Evolutionary conservation across 2,888 invertebrate genomes (phyloP), one percentile per base, ranked within the genome.

Genomic region (Aphodius granarius): DNA sequence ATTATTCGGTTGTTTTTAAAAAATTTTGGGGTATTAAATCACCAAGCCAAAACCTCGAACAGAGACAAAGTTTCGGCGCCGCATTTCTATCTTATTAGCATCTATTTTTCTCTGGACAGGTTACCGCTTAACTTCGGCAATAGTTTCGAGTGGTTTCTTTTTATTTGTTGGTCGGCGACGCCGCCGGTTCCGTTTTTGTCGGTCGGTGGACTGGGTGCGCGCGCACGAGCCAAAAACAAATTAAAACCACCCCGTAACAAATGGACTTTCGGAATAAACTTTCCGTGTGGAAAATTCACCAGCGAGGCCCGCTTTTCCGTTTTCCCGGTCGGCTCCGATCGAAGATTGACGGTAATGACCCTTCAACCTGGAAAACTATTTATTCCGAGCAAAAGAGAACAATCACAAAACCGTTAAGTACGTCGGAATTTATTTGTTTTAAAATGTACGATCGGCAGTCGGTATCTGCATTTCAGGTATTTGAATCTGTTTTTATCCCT

Each of bases 241-340:
- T 68, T 68, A 68, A 68, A 68, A 68, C 68, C 68, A 21, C 21
- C 43, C 68, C 68, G 68, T 68, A 68, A 68, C 68, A 68, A 68
- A 68, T 68, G 68, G 68, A 68, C 21, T 68, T 68, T 22, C 22
- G 20, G 68, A 22, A 68, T 68, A 19, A 72, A 19, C 18, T 72
- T 23, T 63, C 66, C 68, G 68, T 22, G 68, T 20, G 68, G n/a
- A n/a, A 68, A 68, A 68, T 68, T 68, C 21, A 68, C 68, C 20
- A 22, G n/a, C 68, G 20, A n/a, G n/a, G 19, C 68, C 68, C 68
- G 20, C 68, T 68, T 66, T 66, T 66, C 66, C 21, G 20, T 21
- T 19, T 66, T 66, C 66, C 21, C 66, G 0, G 20, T 18, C 13
- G 43, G 43, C 13, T 13, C 43, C 43, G 43, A 43, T 43, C 43